Evolutionary conservation across 2,797 vertebrate species (phyloP), one percentile per base, ranked within the genome.

Genomic region (Alosa sapidissima): DNA sequence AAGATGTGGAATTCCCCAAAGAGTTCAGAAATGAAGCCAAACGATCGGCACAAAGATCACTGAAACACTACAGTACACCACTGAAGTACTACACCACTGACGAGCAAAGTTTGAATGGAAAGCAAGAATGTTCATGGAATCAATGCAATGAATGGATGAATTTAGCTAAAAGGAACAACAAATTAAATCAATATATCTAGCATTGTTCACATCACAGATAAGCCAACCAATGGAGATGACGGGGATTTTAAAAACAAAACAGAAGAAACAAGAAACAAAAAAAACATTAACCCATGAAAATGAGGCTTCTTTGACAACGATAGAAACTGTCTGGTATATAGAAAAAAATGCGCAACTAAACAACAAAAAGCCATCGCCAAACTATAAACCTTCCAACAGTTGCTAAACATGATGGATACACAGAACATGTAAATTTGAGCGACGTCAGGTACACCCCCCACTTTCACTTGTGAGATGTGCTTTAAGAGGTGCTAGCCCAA

Each of bases 121-220:
- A 13, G 68, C 33, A 75, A 33, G 36, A 5, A 33, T 75, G 5
- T 41, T 16, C 13, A 14, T 41, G 68, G 16, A 78, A 78, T 47
- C 5, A 78, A 47, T 78, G 72, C 36, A 47, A 78, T 78, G 41
- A 47, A 78, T 78, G 36, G 16, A 78, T 78, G 72, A 78, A 78
- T 47, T 78, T 16, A 47, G 72, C 1, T 47, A 9, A 47, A 47
- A 41, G 1, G 36, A 21, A 41, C 14, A 75, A 41, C 11, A 75
- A 78, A 78, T 45, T 21, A 45, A 36, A 78, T 45, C 8, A 41
- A 72, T 33, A 14, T 72, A 72, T 36, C 14, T 14, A 36, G 11
- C 16, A 45, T 14, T 45, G 68, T 16, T 75, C 13, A 36, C 13
- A 13, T 75, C 28, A 72, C 33, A 75, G 5, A 41, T 41, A 75